A percentile compares a stretch with the other conserved stretches of the same genome.
Evolutionary conservation across 2,797 vertebrate species (phyloP).

Genomic region (Enteromius fasciolatus): DNA sequence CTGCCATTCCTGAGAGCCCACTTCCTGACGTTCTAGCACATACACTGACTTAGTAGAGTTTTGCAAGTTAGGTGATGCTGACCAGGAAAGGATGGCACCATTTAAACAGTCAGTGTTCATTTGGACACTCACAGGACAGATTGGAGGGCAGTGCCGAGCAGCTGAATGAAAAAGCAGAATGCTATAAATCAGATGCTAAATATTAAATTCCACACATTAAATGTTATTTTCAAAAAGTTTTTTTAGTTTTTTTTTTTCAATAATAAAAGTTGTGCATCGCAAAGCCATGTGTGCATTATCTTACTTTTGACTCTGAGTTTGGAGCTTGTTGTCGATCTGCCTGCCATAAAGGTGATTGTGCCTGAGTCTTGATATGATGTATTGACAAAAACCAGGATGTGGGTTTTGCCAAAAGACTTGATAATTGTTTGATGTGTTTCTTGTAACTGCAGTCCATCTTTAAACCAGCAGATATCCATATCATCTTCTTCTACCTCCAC

Average conservation of each 20-base stretch:
- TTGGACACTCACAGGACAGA: slow-evolving; percentile 78
- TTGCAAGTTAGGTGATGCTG: slow-evolving; percentile 76
- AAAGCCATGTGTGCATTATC: slow-evolving; percentile 18
- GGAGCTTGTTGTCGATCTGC: slow-evolving; percentile 86
- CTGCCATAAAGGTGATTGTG: slow-evolving; percentile 84
- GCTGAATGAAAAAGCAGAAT: slow-evolving; percentile 69
- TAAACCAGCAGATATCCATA: slow-evolving; percentile 87
- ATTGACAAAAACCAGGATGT: slow-evolving; percentile 91
- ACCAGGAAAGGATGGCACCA: slow-evolving; percentile 84
- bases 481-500: slow-evolving; percentile 86
- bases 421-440: slow-evolving; percentile 84
- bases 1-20: slow-evolving; percentile 85
- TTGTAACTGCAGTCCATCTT: slow-evolving; percentile 81
- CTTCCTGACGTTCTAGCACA: slow-evolving; percentile 86
- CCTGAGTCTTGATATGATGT: slow-evolving; percentile 88
- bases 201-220: background rate
- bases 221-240: background rate
- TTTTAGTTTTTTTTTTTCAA: background rate
- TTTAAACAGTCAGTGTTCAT: slow-evolving; percentile 85
- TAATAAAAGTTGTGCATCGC: background rate
- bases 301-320: slow-evolving; percentile 94
- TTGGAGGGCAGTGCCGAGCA: slow-evolving; percentile 82
- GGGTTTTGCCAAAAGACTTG: slow-evolving; percentile 90
- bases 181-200: background rate
- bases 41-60: slow-evolving; percentile 81